Evolutionary conservation across 2,113 vertebrate genomes (phyloP), one percentile per base, ranked within the genome.

Genomic region (Chionomys nivalis): DNA sequence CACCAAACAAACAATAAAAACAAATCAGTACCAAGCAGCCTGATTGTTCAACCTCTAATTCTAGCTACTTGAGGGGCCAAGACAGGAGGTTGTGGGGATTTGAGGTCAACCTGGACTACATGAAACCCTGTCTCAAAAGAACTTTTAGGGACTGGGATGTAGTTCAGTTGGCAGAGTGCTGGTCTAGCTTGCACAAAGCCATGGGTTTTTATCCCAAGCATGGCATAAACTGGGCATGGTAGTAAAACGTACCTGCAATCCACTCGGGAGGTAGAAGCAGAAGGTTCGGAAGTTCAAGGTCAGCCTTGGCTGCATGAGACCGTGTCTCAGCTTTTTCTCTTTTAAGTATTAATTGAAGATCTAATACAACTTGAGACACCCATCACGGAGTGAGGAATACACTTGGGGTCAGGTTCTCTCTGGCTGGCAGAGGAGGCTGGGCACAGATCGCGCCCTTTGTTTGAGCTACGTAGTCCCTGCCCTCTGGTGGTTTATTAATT

Each of bases 401-500:
- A 2, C 44, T 44, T 10, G 0, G 47, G 65, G 90, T 75, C 81
- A 5, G 39, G 44, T 16, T 78, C 17, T 44, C 23, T 33, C 94
- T 90, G 36, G 3, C 23, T 0, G 44, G 76, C 24, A 12, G 13
- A 1, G 23, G 65, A 28, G 55, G 42, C 83, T 9, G 73, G 55
- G 61, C 61, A 28, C 73, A 61, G 87, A n/a, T 66, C 5, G 1
- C 7, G 52, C 89, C 92, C 77, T 65, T 49, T 75, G 8, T 92
- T 73, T 72, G 61, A 83, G 89, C 86, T 39, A 55, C 14, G 0
- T 52, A 49, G 93, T 91, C 97, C 92, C 82, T 24, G 76, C 95
- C 94, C 85, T 90, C 89, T 0, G 1, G 44, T 55, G 66, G 52
- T 94, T 97, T 94, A 98, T 98, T 97, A 97, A 97, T 97, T 96